A percentile compares a stretch with the other conserved stretches of the same genome.
These are phyloP conservation scores for Papilio glaucus DNA, from an alignment of 1,140 invertebrate genomes.

Conservation along the genomic window DNA sequence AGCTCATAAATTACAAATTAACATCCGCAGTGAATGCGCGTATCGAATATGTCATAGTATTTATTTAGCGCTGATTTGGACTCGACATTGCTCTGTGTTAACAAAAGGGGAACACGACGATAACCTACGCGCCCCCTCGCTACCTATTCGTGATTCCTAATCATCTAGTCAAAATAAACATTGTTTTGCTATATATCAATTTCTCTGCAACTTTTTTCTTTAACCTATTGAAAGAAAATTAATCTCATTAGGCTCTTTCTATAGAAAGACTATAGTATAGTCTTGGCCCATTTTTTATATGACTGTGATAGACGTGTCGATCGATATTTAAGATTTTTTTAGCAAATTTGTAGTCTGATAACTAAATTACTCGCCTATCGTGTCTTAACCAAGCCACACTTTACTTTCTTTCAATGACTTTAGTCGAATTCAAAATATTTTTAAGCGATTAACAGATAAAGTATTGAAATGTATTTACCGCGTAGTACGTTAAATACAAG, in stretches of 20 bases:
- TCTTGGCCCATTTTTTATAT: too few species aligned
- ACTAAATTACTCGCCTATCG: too few species aligned
- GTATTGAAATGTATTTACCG: too few species aligned
- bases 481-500: too few species aligned
- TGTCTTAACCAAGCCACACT: too few species aligned
- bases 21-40: slow-evolving; percentile 44
- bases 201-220: background rate
- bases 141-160: slow-evolving; percentile 34
- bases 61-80: slow-evolving; percentile 69
- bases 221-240: background rate
- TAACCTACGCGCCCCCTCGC: slow-evolving; percentile 48
- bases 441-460: too few species aligned
- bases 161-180: background rate
- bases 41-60: slow-evolving; percentile 60
- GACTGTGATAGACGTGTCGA: too few species aligned
- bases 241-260: background rate
- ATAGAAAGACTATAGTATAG: too few species aligned
- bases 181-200: background rate
- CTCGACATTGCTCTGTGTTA: slow-evolving; percentile 59
- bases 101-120: slow-evolving; percentile 49
- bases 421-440: too few species aligned
- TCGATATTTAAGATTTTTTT: too few species aligned
- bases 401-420: too few species aligned
- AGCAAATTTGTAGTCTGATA: too few species aligned
- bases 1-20: slow-evolving; percentile 31